Conservation (phyloP, 2,797 vertebrate genomes). For the Lates japonicus region DNA sequence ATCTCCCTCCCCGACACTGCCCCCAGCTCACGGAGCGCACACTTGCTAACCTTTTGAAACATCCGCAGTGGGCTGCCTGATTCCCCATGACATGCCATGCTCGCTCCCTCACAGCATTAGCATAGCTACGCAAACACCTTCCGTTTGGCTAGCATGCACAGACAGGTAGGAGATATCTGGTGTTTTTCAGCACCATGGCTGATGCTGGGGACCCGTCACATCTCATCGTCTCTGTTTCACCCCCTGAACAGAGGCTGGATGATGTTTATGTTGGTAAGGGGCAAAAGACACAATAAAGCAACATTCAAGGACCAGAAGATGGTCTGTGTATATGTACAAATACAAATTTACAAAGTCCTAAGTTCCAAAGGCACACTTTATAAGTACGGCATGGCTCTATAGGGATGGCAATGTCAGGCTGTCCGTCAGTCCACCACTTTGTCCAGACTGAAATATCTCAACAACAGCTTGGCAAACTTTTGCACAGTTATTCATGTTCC, state of each 20-base stretch:
- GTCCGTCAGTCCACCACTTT: neutral
- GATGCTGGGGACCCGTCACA: slow-evolving; percentile 40
- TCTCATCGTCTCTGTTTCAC: slow-evolving; percentile 32
- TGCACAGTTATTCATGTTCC: too few relatives aligned
- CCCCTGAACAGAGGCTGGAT: slow-evolving; percentile 12
- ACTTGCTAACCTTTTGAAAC: slow-evolving; percentile 78
- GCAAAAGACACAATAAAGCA: slow-evolving; percentile 17
- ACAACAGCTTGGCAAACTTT: too few relatives aligned
- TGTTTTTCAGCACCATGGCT: slow-evolving; percentile 31
- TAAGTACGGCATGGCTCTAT: neutral
- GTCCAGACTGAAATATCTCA: neutral
- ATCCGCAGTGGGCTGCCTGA: slow-evolving; percentile 71
- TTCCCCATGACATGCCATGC: slow-evolving; percentile 75
- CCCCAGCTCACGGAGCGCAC: slow-evolving; percentile 62
- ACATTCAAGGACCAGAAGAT: neutral
- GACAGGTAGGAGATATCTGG: slow-evolving; percentile 33
- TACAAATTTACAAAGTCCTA: neutral
- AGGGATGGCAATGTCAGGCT: neutral
- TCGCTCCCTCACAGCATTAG: slow-evolving; percentile 72
- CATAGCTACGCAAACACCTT: slow-evolving; percentile 72
- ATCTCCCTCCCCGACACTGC: slow-evolving; percentile 71
- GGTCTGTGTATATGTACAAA: neutral
- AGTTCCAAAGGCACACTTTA: too few relatives aligned
- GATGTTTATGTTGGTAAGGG: slow-evolving; percentile 4
- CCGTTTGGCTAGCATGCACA: slow-evolving; percentile 42